Base-by-base conservation (phyloP, 2,888 invertebrate genomes). In the Scelioninae gen. 1 region DNA sequence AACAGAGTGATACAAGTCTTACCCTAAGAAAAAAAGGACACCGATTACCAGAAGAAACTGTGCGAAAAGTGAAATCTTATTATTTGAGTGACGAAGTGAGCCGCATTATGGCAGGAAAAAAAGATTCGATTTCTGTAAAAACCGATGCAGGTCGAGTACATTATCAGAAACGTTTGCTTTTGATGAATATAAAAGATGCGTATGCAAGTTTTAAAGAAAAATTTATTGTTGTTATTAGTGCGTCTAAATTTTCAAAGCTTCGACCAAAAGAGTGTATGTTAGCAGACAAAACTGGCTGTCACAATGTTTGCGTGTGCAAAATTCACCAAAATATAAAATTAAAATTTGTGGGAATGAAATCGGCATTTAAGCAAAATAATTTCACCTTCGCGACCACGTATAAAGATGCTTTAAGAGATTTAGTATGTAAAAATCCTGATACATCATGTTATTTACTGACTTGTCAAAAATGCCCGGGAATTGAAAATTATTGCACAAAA, bases 281-380 rank as follows among this genome's bases (percentile, higher is more conserved):
- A 9, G 68, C 47, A 6, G 47, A 53, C 47, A 56, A 69, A 16
- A 34, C 10, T 13, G 68, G 68, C 10, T 55, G 43, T 16, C 68
- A 56, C 31, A 69, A 69, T 16, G 68, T 69, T 1, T 69, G 68
- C 10, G 68, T 69, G 2, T 69, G 56, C 16, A 56, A 45, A 45
- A 32, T 40, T 9, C 68, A 68, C 45, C 55, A 68, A 23, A 68
- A 55, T n/a, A 7, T 55, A 2, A 55, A 45, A 31, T 15, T 68
- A 7, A 68, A 68, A 11, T 55, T 68, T 43, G 0, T 45, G 6
- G 72, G 60, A 3, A 0, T 72, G 10, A 72, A 72, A 72, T 40
- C 40, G n/a, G 55, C 53, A 11, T 62, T 62, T 55, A n/a, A 32
- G 2, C 63, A 74, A 34, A 29, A 62, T 9, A 23, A 74, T 7